Evolutionary conservation across 2,113 vertebrate genomes (phyloP), one percentile per base, ranked within the genome.

Genomic region (Emydocephalus ijimae): DNA sequence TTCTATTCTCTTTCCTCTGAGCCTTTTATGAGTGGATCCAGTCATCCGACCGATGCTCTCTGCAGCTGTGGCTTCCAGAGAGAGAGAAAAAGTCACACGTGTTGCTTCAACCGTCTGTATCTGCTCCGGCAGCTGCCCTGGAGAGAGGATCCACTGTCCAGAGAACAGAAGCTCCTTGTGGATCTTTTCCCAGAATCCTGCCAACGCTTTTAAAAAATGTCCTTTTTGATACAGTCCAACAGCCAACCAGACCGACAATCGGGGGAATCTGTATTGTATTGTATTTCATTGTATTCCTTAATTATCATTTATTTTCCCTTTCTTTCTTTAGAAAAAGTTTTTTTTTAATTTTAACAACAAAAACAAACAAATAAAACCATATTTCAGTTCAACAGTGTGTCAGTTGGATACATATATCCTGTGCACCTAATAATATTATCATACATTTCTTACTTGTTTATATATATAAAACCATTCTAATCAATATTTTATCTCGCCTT

Each of bases 121-220:
- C 24, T 81, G 91, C 93, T 69, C 29, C 21, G 24, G 5, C 18
- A 54, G n/a, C 92, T 29, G 0, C 0, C 0, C 3, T 0, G 23
- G 93, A 97, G 95, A 97, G 93, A 23, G 43, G 0, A 1, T 61
- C 85, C 48, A 45, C 93, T 94, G 92, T 95, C 29, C 89, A 91
- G 43, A 0, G 0, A 2, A 94, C 55, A 93, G 92, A 90, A 95
- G 39, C 3, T 91, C 55, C 88, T 96, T 95, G 94, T 92, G 74
- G 39, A 1, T 21, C 48, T 34, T n/a, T n/a, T 39, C n/a, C 20
- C 0, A 12, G 55, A 43, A 8, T 4, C 3, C 45, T 59, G 55
- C 92, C 24, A 89, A 95, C 96, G 96, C 96, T 96, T 50, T 50
- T 50, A 95, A 23, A 39, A n/a, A 59, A 20, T 8, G 15, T 39